Conservation (phyloP, 2,113 vertebrate genomes). For the Saimiri boliviensis region DNA sequence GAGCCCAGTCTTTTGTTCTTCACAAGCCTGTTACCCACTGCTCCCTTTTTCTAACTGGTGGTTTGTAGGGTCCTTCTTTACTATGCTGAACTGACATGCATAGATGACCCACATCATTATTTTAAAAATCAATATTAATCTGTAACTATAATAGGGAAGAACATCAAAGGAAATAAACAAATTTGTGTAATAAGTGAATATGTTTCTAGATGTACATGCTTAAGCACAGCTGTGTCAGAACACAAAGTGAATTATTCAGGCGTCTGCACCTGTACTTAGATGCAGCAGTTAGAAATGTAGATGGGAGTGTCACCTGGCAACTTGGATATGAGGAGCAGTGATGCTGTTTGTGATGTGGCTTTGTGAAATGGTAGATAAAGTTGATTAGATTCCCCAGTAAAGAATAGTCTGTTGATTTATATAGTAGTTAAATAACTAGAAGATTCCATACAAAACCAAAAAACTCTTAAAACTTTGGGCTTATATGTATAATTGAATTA, state of each 20-base stretch:
- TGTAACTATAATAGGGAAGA: not conserved
- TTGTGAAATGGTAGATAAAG: not conserved
- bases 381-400: not conserved
- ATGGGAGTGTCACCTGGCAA: not conserved
- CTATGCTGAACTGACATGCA: not conserved
- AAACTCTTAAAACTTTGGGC: not conserved
- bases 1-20: not conserved
- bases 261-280: not conserved
- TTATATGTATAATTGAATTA: not conserved
- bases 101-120: not conserved
- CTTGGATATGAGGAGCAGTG: not conserved
- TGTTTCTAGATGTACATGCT: not conserved
- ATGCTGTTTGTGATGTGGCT: not conserved
- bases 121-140: not conserved
- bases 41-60: not conserved
- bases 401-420: not conserved
- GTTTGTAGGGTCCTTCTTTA: not conserved
- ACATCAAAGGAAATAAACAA: not conserved
- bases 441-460: not conserved
- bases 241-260: not conserved
- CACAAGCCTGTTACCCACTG: not conserved
- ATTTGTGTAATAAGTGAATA: not conserved
- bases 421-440: not conserved
- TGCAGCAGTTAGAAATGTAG: not conserved
- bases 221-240: not conserved